Evolutionary conservation across 2,888 invertebrate genomes (phyloP), one percentile per base, ranked within the genome.

Genomic region (Tenthredo scrophulariae): DNA sequence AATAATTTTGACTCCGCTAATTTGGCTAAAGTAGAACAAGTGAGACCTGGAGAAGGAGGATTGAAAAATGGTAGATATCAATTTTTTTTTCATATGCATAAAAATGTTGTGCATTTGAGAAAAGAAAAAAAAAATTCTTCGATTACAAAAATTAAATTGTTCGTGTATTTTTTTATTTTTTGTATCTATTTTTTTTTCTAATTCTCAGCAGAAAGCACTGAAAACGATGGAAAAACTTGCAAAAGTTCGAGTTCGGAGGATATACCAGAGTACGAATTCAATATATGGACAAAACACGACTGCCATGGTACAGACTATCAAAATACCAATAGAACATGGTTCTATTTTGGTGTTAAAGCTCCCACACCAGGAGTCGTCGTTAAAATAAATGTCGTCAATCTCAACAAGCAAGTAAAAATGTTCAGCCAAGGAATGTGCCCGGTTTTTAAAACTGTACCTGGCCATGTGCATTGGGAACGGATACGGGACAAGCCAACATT

Each of bases 1-100:
- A 97, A 97, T 89, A 96, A 97, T 93, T 98, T 98, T 94, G 98
- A 98, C 94, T 98, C 98, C 70, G 98, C 97, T 86, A 98, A 98
- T 94, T 95, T 98, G 89, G 96, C 96, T 84, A 96, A 95, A 94
- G 98, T 98, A 84, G 97, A 98, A 93, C 95, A 96, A 90, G 96
- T 96, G 85, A 91, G 94, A 40, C 40, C 84, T 26, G 43, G 65
- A 40, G 90, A 90, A 65, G 85, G 88, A 33, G 75, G 86, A 72
- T 29, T 29, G 2, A 89, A 91, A 9, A 90, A 91, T 87, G 92
- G 93, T 93, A 89, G 94, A 90, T 67, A 70, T 85, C 87, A 83
- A 87, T 85, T 84, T 65, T 84, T 33, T 9, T 33, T 37, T 37
- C 43, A 50, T 46, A 67, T 33, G 9, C 37, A 50, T 15, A 29